Base-by-base conservation (phyloP, 2,797 vertebrate species). In the Spatula versicolor region DNA sequence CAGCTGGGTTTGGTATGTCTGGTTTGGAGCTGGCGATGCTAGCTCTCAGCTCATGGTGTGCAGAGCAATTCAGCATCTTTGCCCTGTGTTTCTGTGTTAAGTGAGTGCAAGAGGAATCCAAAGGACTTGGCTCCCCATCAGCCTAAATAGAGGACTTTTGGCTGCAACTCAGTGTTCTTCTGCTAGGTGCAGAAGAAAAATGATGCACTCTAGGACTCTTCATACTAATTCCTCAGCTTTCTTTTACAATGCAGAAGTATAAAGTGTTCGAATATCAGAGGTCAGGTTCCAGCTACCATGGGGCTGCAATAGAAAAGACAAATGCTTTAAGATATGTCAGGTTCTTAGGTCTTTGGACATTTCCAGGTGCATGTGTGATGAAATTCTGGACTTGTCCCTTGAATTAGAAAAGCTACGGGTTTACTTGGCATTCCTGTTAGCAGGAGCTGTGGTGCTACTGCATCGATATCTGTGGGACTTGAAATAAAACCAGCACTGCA, bases 1-100 rank as follows among this genome's bases (percentile, higher is more conserved):
- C 21, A 12, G 35, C 10, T 59, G 33, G 55, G n/a, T 80, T 80
- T 69, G 19, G 13, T 37, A 13, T 0, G 0, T 35, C n/a, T 37
- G 46, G 9, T 22, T n/a, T 55, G 46, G 52, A 80, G 43, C 14
- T 71, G 68, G 73, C 13, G 9, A 3, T 52, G 13, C 16, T 41
- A 43, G 26, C 11, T 88, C 52, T 71, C 60, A 52, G 39, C 28
- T 39, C 26, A 9, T 50, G 75, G 22, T 0, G 0, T 58, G 30
- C 37, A 55, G 55, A 83, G 62, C 18, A 2, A 37, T 50, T 62
- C 37, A 50, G 7, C 1, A 1, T 28, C 56, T 80, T 77, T 71
- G 39, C 14, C 19, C 43, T 71, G 30, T 74, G 21, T 13, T 55
- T 43, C 89, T 77, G 23, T 52, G 67, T 46, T 76, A 66, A 62